A percentile compares a stretch with the other conserved stretches of the same genome.
Evolutionary conservation across 2,113 vertebrate genomes (phyloP).

Genomic region (Cebidichthys violaceus): DNA sequence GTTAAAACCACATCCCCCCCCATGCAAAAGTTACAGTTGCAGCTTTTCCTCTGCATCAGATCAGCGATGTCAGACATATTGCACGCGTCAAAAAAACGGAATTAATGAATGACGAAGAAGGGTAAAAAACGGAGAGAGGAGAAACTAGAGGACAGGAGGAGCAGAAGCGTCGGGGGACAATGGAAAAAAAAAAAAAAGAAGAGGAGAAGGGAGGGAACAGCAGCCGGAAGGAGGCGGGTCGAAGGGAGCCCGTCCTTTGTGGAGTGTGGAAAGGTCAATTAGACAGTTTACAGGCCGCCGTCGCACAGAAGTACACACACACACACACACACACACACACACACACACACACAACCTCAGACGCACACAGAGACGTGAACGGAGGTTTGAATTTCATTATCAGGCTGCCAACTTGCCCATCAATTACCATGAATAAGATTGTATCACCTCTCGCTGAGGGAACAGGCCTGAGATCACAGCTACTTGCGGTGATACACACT

Average conservation of each 20-base stretch:
- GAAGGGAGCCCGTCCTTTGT: conserved; percentile 56
- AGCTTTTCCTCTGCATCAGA: background rate
- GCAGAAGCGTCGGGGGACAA: conserved; percentile 17
- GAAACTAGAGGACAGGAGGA: conserved; percentile 17
- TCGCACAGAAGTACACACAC: conserved; percentile 34
- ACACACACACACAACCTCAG: conserved; percentile 25
- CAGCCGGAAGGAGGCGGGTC: conserved; percentile 26
- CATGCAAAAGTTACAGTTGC: background rate
- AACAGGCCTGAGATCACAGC: conserved; percentile 20
- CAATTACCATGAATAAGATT: conserved; percentile 46
- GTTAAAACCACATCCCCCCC: too few relatives aligned
- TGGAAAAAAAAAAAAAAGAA: conserved; percentile 32
- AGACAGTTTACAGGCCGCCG: conserved; percentile 60
- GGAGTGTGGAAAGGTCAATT: conserved; percentile 72
- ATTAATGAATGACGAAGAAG: background rate
- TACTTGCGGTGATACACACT: background rate
- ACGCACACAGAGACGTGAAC: conserved; percentile 31
- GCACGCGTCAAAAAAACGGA: background rate
- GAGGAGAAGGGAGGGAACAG: conserved; percentile 45
- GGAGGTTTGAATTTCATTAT: conserved; percentile 60
- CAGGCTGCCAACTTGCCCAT: conserved; percentile 31
- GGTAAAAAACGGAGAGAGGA: conserved; percentile 4
- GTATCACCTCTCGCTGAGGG: conserved; percentile 35
- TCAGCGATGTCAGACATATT: too few relatives aligned
- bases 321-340: conserved; percentile 21